A percentile compares a stretch with the other conserved stretches of the same genome.
These are phyloP conservation scores for Lasioglossum baleicum DNA, from an alignment of 1,140 invertebrate genomes.

Conservation along the genomic window DNA sequence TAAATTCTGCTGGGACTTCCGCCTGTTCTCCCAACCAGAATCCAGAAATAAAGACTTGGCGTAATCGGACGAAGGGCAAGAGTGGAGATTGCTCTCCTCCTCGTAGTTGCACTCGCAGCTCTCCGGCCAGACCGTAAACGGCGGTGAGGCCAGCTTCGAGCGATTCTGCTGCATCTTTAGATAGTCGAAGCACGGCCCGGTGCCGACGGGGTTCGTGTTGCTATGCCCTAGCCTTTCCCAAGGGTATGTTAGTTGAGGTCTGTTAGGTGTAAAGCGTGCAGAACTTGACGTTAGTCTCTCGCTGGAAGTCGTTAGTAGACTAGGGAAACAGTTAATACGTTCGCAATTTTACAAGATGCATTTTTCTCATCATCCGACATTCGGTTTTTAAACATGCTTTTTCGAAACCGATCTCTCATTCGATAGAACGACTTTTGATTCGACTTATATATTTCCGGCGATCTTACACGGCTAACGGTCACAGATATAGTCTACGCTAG, in stretches of 20 bases:
- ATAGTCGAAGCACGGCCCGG: slow-evolving; percentile 60
- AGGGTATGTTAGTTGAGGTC: slow-evolving; percentile 71
- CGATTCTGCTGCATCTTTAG: slow-evolving; percentile 63
- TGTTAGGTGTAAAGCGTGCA: slow-evolving; percentile 73
- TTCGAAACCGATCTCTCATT: too few species aligned
- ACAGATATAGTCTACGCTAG: slow-evolving; percentile 13
- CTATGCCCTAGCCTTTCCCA: slow-evolving; percentile 63
- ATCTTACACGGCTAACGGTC: slow-evolving; percentile 9
- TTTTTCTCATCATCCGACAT: not conserved
- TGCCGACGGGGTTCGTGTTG: slow-evolving; percentile 45
- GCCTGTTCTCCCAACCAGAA: slow-evolving; percentile 57
- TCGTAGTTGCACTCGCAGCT: slow-evolving; percentile 50
- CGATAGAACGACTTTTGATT: not conserved
- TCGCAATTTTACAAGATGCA: not conserved
- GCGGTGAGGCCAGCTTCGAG: slow-evolving; percentile 59
- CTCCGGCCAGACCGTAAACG: slow-evolving; percentile 47
- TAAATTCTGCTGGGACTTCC: slow-evolving; percentile 66
- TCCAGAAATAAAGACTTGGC: slow-evolving; percentile 49
- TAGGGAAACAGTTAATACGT: slow-evolving; percentile 9
- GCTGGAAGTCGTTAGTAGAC: slow-evolving; percentile 65
- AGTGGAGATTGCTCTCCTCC: slow-evolving; percentile 39
- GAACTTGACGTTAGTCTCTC: slow-evolving; percentile 70
- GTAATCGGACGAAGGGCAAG: slow-evolving; percentile 39
- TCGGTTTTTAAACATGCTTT: slow-evolving; percentile 17
- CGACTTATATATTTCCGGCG: slow-evolving; percentile 4